Evolutionary conservation across 1,140 invertebrate genomes (phyloP), one percentile per base, ranked within the genome.

Genomic region (Agraylea sexmaculata): DNA sequence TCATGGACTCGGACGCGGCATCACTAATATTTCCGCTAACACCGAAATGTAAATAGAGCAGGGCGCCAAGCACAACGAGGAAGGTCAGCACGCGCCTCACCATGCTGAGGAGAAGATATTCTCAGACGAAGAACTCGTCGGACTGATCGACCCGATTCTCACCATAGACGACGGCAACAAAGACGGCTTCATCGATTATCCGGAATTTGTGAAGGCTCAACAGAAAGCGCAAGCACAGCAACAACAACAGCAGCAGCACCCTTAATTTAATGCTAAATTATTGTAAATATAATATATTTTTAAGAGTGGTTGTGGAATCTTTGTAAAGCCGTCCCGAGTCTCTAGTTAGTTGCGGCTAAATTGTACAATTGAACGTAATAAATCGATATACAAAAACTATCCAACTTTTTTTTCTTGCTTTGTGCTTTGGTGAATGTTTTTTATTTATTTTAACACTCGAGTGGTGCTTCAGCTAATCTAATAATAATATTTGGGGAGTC

Each of bases 101-200:
- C 40, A 49, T 4, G 66, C 74, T 2, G 78, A 75, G 38, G 76
- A 86, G 21, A 93, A 92, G 66, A 73, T 92, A 23, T 94, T 94
- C 61, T 76, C 73, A 29, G 91, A 97, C 59, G 80, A 86, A 6
- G 92, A 96, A 64, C 62, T 96, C 11, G 64, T 77, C 1, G 75
- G 80, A 40, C 75, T 96, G 52, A 95, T 97, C 49, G 92, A 96
- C 65, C 88, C 88, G 1, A 95, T 96, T 51, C 62, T 97, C 21
- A 75, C 77, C 47, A 87, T 90, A 69, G 91, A 96, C 60, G 93
- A 96, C 58, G 69, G 73, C 22, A 91, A 94, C 61, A 70, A 71
- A 42, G 91, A 96, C 60, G 91, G 92, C 2, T 11, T 42, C 22
- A 94, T 97, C 40, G 90, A 95, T 66, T 96, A 96, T 65, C 80